These are phyloP conservation scores for Palythoa grandiflora DNA, from an alignment of 92 coral and sea anemone species.

Conservation along the genomic window DNA sequence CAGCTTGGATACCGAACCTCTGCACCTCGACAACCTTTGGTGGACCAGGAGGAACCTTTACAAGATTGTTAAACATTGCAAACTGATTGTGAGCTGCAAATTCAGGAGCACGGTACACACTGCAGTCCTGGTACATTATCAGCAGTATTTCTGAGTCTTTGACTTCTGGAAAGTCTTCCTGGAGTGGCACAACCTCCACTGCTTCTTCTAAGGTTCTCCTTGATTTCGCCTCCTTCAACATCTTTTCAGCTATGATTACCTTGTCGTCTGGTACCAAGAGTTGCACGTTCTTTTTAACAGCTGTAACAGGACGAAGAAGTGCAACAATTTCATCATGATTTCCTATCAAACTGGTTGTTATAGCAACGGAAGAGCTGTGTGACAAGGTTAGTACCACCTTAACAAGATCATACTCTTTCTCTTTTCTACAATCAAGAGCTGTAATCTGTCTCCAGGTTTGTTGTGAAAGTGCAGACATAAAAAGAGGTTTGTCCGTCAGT, in stretches of 20 bases:
- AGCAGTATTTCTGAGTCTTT: background rate
- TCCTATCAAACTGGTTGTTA: conserved; percentile 14
- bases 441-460: conserved; percentile 18
- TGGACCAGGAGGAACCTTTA: conserved; percentile 2
- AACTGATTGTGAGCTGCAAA: conserved; percentile 3
- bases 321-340: background rate
- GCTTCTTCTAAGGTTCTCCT: background rate
- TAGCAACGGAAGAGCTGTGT: conserved; percentile 16
- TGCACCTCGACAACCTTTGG: conserved; percentile 7
- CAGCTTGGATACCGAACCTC: conserved; percentile 41
- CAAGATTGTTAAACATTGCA: conserved; percentile 2
- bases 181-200: background rate
- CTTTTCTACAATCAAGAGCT: conserved; percentile 1
- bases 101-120: conserved; percentile 9
- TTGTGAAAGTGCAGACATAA: conserved; percentile 33
- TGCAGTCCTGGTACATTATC: background rate
- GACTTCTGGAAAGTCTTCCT: background rate
- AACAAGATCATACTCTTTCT: conserved; percentile 22
- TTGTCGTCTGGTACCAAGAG: conserved; percentile 20
- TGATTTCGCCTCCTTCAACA: background rate
- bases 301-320: conserved; percentile 26
- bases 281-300: background rate
- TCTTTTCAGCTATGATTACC: background rate
- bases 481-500: conserved; percentile 29
- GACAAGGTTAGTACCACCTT: conserved; percentile 40